Base-by-base conservation (phyloP, 2,888 invertebrate genomes). In the Plagodis pulveraria region DNA sequence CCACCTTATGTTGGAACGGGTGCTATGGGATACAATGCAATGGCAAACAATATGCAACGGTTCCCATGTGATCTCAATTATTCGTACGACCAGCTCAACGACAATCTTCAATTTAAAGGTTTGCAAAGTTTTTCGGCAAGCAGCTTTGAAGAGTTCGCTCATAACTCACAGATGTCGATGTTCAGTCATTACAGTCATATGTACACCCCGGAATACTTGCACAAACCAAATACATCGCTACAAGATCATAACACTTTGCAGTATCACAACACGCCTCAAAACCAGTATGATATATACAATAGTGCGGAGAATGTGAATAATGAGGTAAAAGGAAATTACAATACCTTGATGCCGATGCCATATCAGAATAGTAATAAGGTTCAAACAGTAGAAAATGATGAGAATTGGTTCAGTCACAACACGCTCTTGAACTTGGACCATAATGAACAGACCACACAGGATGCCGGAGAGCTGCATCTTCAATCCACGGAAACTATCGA, bases 361-460 rank as follows among this genome's bases (percentile, higher is more conserved):
- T 94, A 94, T 86, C 93, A 94, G 78, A 83, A 81, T 86, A 94
- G 93, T 78, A 95, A 93, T 87, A 95, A 96, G 86, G 90, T 96
- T 71, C 96, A 96, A 72, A 83, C 89, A 36, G 90, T 93, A 73
- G 94, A 94, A 65, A 93, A 91, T 72, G 89, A 91, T 67, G 90
- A 92, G 66, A 91, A 91, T 66, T 92, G 92, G 91, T 91, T 87
- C 73, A 91, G 91, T 80, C 91, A 91, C 67, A 90, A 85, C 65
- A 88, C 87, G 36, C 71, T 91, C 44, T 65, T 89, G 64, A 87
- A 82, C 65, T 74, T 91, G 76, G 91, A 91, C 58, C 82, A 87
- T 46, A 76, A 83, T 5, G 89, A 88, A 59, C 87, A 88, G 54
- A 76, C 81, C 11, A 85, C 86, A 0, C 88, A 88, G 69, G 91